Conservation (phyloP, 2,888 invertebrate species). For the Heterodera filipjevi region DNA sequence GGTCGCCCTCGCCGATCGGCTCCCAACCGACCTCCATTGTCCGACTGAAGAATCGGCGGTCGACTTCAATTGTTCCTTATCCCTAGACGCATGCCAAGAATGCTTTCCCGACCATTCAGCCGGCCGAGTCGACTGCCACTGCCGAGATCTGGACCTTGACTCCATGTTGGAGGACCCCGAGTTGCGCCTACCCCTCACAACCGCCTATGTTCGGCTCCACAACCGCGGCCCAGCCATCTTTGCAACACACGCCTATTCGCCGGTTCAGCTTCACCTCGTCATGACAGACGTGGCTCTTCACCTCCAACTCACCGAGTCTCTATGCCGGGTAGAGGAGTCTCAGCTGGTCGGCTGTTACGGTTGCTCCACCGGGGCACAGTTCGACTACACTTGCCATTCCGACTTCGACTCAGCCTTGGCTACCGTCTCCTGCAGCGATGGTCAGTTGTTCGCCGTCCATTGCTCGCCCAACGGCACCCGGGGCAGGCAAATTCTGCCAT, state of each 20-base stretch:
- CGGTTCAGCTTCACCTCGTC: constrained; percentile 10
- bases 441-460: not conserved
- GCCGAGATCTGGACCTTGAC: constrained; percentile 8
- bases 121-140: not conserved
- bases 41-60: not conserved
- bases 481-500: not conserved
- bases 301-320: not conserved
- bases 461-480: not conserved
- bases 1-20: not conserved
- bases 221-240: too few species aligned
- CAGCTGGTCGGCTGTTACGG: not conserved
- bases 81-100: constrained; percentile 6
- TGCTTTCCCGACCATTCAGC: constrained; percentile 2
- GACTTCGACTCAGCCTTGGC: not conserved
- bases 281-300: not conserved
- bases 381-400: not conserved
- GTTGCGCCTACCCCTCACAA: too few species aligned
- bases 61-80: constrained; percentile 6
- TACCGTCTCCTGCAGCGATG: not conserved
- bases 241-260: constrained; percentile 10
- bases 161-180: not conserved
- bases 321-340: not conserved
- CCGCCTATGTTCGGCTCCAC: too few species aligned
- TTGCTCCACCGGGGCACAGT: not conserved
- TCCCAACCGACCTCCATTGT: too few species aligned